Percentiles rank a stretch among this genome's conserved stretches.
phyloP scores from a whole-genome alignment of 2,113 vertebrate genomes.

The Centropristis striata region DNA sequence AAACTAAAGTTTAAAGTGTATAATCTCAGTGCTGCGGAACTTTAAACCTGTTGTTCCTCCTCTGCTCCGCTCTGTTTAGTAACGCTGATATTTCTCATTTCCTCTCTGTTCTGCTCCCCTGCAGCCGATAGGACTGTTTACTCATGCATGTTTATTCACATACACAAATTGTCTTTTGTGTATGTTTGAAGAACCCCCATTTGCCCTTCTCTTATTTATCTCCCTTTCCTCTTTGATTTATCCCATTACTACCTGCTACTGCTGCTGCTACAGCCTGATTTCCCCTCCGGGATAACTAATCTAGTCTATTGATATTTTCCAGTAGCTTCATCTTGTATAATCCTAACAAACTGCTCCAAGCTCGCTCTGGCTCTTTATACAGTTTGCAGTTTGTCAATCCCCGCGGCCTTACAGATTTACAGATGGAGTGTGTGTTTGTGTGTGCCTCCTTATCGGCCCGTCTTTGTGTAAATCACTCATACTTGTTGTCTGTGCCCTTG shows the following conservation, averaged over 20 bases:
- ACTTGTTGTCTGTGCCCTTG: conserved; percentile 40
- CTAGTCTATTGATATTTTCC: conserved; percentile 54
- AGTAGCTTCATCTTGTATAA: conserved; percentile 54
- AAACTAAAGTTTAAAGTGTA: no score
- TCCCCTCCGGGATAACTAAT: conserved; percentile 34
- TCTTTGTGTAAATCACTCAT: conserved; percentile 27
- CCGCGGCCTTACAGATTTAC: conserved; percentile 33
- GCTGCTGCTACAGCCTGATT: not conserved
- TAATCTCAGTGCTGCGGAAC: not conserved
- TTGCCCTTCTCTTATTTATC: conserved; percentile 22
- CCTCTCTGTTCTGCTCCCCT: conserved; percentile 11
- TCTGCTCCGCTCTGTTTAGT: not conserved
- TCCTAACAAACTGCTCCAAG: conserved; percentile 50
- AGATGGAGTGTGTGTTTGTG: conserved; percentile 11
- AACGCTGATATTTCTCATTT: not conserved
- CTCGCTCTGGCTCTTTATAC: conserved; percentile 1
- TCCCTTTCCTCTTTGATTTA: not conserved
- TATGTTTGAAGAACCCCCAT: not conserved
- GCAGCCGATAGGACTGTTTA: conserved; percentile 6
- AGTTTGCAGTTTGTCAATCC: conserved; percentile 17
- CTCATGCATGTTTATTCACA: conserved; percentile 1
- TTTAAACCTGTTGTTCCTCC: not conserved
- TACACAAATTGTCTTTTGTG: not conserved
- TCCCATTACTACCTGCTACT: conserved; percentile 28
- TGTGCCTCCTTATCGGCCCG: conserved; percentile 35